phyloP scores from a whole-genome alignment of 2,113 vertebrate species.

The Chloropsis cyanopogon region DNA sequence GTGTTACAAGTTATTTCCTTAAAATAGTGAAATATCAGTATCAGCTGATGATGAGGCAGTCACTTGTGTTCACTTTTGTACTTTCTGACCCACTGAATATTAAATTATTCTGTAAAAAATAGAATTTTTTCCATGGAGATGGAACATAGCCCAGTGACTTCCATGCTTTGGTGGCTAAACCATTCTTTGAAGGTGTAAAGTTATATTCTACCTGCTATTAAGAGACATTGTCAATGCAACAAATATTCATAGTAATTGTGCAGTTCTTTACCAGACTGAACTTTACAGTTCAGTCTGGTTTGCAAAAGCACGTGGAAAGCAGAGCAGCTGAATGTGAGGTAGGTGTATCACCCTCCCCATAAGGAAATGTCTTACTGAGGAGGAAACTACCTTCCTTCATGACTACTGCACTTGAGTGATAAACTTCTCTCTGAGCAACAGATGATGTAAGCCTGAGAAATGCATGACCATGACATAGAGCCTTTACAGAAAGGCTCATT shows the following conservation, averaged over 20 bases:
- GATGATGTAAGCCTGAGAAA: background rate
- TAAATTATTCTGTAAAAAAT: background rate
- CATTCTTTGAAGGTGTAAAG: background rate
- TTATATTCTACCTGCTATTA: background rate
- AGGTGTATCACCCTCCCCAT: background rate
- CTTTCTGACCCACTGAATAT: background rate
- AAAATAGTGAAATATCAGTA: background rate
- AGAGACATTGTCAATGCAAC: background rate
- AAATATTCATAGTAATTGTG: background rate
- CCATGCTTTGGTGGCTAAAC: background rate
- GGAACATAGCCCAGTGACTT: background rate
- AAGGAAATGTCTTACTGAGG: background rate
- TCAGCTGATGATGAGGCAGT: background rate
- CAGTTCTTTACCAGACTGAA: background rate
- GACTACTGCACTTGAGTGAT: background rate
- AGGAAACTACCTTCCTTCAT: background rate
- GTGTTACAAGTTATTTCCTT: background rate
- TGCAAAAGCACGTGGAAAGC: background rate
- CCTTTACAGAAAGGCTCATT: background rate
- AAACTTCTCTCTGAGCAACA: background rate
- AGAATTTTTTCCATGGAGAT: background rate
- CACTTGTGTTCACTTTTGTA: background rate
- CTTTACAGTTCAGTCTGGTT: background rate
- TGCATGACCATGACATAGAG: background rate
- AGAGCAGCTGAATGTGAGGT: background rate